Evolutionary conservation across 92 coral and sea anemone genomes (phyloP).

Genomic region (Actinostola sp.): DNA sequence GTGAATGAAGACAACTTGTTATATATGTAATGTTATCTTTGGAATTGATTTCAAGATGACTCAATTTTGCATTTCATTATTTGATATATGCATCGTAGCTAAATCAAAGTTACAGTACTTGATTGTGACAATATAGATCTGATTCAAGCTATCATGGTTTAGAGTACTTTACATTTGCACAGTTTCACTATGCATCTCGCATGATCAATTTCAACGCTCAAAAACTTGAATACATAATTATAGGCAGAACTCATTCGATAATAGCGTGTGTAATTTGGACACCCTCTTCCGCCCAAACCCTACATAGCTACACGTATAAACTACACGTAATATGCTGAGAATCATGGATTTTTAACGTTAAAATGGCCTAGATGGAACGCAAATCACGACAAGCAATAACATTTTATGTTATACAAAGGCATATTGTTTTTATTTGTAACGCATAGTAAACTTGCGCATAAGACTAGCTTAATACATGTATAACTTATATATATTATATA

Average conservation of each 20-base stretch:
- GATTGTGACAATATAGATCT: neutral
- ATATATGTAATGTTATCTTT: too few species aligned
- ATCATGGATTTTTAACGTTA: neutral
- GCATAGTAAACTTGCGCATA: too few species aligned
- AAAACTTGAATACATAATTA: neutral
- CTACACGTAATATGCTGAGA: too few species aligned
- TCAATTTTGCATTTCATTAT: neutral
- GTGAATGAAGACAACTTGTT: conserved; percentile 7
- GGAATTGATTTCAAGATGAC: neutral
- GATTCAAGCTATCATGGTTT: neutral
- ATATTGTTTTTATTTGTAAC: neutral
- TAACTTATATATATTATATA: too few species aligned
- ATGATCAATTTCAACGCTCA: neutral
- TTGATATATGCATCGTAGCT: neutral
- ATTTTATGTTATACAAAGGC: neutral
- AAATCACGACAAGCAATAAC: neutral
- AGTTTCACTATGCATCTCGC: neutral
- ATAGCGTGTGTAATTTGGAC: neutral
- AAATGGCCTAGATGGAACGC: neutral
- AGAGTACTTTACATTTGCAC: neutral
- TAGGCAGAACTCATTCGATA: neutral
- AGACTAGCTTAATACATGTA: too few species aligned
- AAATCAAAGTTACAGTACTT: neutral
- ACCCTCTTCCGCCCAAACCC: conserved; percentile 15
- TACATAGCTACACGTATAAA: conserved; percentile 1